These are phyloP conservation scores for Rhinolophus sinicus DNA, from an alignment of 2,113 vertebrate genomes.

Conservation along the genomic window DNA sequence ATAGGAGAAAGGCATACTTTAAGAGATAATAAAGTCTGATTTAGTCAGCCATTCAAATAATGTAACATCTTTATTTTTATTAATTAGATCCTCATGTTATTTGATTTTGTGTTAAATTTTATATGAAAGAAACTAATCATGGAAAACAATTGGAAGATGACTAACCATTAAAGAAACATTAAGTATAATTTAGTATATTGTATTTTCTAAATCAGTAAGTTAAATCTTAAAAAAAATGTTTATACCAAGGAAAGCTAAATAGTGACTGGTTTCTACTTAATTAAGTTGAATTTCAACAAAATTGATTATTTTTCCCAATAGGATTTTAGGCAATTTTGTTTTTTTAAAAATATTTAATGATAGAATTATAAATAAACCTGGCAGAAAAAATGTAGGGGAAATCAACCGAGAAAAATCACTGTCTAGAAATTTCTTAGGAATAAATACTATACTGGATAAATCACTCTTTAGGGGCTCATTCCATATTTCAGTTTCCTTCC, in stretches of 20 bases:
- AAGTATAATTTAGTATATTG: background rate
- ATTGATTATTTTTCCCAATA: background rate
- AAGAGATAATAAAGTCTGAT: background rate
- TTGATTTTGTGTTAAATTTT: background rate
- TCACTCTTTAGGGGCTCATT: background rate
- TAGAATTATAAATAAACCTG: background rate
- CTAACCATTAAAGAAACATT: background rate
- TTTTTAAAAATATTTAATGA: background rate
- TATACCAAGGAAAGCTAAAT: background rate
- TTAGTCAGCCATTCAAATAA: conserved; percentile 1
- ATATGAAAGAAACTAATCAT: background rate
- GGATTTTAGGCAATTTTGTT: background rate
- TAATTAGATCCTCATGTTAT: background rate
- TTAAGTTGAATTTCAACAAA: background rate
- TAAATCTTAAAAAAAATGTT: background rate
- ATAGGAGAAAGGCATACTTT: background rate
- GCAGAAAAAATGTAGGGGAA: background rate
- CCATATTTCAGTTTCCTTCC: background rate
- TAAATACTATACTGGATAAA: background rate
- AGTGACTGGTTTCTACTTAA: background rate
- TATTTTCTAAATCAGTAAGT: conserved; percentile 18
- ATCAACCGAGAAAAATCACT: background rate
- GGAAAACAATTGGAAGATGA: background rate
- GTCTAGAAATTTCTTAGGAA: background rate
- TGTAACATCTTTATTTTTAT: background rate